phyloP scores from a whole-genome alignment of 2,797 vertebrate genomes.

The Helostoma temminkii region DNA sequence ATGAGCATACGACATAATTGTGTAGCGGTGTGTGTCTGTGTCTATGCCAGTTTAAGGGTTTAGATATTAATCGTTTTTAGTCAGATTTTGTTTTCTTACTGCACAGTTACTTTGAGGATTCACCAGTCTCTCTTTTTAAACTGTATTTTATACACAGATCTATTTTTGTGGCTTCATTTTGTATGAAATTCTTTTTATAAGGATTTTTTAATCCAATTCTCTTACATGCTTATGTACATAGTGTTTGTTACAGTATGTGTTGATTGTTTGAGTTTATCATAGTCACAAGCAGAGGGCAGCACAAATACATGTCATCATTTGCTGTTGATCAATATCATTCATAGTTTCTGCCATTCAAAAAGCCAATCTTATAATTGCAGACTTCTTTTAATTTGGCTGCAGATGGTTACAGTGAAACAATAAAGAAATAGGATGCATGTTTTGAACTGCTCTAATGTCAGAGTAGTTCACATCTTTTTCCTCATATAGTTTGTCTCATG shows the following conservation, averaged over 20 bases:
- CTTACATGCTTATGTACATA: constrained; percentile 50
- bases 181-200: constrained; percentile 69
- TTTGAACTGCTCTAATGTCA: constrained; percentile 2
- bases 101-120: constrained; percentile 57
- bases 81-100: constrained; percentile 48
- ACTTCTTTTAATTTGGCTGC: constrained; percentile 21
- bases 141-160: constrained; percentile 78
- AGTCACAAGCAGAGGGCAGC: constrained; percentile 74
- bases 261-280: constrained; percentile 19
- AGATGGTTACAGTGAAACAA: constrained; percentile 1
- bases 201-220: constrained; percentile 36
- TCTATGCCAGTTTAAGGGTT: constrained; percentile 66
- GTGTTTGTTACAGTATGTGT: constrained; percentile 22
- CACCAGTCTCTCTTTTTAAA: constrained; percentile 58
- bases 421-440: constrained; percentile 8
- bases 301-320: constrained; percentile 43
- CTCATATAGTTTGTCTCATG: constrained; percentile 1
- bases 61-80: constrained; percentile 48
- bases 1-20: constrained; percentile 15
- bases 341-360: constrained; percentile 4
- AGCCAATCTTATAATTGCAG: constrained; percentile 10
- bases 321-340: constrained; percentile 19
- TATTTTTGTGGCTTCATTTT: constrained; percentile 82
- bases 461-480: neutral
- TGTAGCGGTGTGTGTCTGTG: constrained; percentile 45